Evolutionary conservation across 2,888 invertebrate genomes (phyloP).

Genomic region (Luperina testacea): DNA sequence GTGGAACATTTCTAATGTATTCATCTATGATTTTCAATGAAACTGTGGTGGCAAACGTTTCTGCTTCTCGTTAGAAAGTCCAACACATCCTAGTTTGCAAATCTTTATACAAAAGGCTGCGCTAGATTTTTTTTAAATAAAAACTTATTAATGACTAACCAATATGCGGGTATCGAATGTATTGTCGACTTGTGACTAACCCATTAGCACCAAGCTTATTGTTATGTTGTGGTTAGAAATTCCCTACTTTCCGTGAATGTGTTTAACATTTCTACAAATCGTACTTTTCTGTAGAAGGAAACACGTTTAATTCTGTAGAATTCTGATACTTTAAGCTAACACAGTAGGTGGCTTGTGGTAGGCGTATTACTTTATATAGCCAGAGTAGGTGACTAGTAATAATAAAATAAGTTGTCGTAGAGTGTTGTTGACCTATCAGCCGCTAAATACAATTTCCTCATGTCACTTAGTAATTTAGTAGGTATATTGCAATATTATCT

Average conservation of each 20-base stretch:
- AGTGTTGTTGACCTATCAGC: constrained; percentile 26
- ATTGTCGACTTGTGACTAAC: constrained; percentile 26
- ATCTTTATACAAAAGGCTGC: constrained; percentile 22
- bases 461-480: constrained; percentile 1
- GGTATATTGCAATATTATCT: constrained; percentile 3
- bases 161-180: background rate
- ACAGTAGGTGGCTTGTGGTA: no score
- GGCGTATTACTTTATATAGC: no score
- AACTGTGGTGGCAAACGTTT: constrained; percentile 20
- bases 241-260: background rate
- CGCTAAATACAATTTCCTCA: constrained; percentile 44
- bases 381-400: background rate
- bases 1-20: constrained; percentile 56
- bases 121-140: constrained; percentile 27
- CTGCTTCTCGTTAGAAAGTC: constrained; percentile 41
- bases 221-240: constrained; percentile 24
- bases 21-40: constrained; percentile 46
- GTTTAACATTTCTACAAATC: constrained; percentile 3
- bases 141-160: background rate
- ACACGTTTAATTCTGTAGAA: background rate
- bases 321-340: background rate
- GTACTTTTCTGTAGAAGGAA: background rate
- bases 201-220: constrained; percentile 7
- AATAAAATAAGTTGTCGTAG: background rate
- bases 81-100: constrained; percentile 43